Conservation (phyloP, 2,797 vertebrate genomes). For the Sandelia bainsii region DNA sequence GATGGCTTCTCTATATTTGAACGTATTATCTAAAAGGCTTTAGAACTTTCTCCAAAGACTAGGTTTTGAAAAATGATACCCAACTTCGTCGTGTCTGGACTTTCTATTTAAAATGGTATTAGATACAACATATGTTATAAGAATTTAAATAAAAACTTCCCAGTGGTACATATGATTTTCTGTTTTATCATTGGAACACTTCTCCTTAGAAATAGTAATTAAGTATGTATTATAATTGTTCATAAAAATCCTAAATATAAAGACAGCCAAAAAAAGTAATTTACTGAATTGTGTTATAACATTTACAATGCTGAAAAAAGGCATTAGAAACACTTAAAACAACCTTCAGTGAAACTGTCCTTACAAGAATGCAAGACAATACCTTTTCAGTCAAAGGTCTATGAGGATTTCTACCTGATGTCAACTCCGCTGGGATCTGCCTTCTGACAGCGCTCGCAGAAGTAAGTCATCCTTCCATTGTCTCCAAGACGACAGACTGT, state of each 20-base stretch:
- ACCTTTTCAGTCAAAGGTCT: conserved; percentile 30
- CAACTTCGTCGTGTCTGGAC: background rate
- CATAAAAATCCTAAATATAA: background rate
- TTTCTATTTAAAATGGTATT: background rate
- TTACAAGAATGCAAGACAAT: conserved; percentile 20
- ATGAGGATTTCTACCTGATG: conserved; percentile 81
- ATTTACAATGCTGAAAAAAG: background rate
- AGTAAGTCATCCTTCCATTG: conserved; percentile 93
- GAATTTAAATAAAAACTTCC: background rate
- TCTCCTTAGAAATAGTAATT: background rate
- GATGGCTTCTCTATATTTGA: conserved; percentile 71
- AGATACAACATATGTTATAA: background rate
- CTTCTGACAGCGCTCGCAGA: conserved; percentile 91
- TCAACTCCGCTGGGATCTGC: conserved; percentile 82
- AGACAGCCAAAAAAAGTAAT: too few species aligned
- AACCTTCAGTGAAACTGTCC: conserved; percentile 1
- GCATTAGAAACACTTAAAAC: background rate
- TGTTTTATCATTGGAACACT: background rate
- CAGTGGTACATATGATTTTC: background rate
- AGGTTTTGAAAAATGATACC: conserved; percentile 26
- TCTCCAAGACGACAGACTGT: conserved; percentile 92
- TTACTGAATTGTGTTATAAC: background rate
- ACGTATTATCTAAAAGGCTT: conserved; percentile 55
- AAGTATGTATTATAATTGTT: too few species aligned
- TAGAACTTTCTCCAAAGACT: conserved; percentile 54